Percentiles rank a stretch among this genome's conserved stretches.
These are phyloP conservation scores for Halictus rubicundus DNA, from an alignment of 1,140 invertebrate species.

Conservation along the genomic window DNA sequence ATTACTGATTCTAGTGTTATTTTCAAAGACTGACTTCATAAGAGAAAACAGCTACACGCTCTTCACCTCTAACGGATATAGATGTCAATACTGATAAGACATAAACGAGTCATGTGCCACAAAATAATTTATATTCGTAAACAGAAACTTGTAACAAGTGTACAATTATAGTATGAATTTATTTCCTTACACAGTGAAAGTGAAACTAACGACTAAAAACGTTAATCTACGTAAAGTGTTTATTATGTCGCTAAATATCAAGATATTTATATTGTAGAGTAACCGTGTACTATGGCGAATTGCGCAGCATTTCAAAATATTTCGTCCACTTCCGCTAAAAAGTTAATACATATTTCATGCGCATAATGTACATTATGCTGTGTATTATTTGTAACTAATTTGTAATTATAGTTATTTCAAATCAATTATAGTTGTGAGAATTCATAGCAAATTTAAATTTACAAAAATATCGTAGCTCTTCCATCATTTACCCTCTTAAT, in stretches of 20 bases:
- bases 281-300: slow-evolving; percentile 45
- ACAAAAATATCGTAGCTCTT: background rate
- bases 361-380: slow-evolving; percentile 44
- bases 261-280: slow-evolving; percentile 61
- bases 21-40: slow-evolving; percentile 47
- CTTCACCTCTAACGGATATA: slow-evolving; percentile 25
- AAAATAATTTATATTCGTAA: slow-evolving; percentile 51
- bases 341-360: slow-evolving; percentile 34
- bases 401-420: slow-evolving; percentile 39
- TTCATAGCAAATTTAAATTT: slow-evolving; percentile 15
- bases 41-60: slow-evolving; percentile 1
- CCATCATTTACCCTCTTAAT: background rate
- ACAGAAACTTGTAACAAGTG: slow-evolving; percentile 47
- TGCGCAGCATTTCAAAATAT: slow-evolving; percentile 51
- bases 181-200: slow-evolving; percentile 42
- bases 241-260: slow-evolving; percentile 50
- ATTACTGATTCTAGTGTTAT: slow-evolving; percentile 45
- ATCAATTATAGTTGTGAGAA: slow-evolving; percentile 32
- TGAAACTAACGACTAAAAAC: slow-evolving; percentile 27
- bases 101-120: slow-evolving; percentile 44
- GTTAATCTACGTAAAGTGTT: slow-evolving; percentile 36
- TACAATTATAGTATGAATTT: slow-evolving; percentile 42
- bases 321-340: slow-evolving; percentile 60
- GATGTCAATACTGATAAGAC: slow-evolving; percentile 22
- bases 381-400: slow-evolving; percentile 53